These are phyloP conservation scores for Blastomussa wellsi DNA, from an alignment of 92 coral and sea anemone genomes.

Conservation along the genomic window DNA sequence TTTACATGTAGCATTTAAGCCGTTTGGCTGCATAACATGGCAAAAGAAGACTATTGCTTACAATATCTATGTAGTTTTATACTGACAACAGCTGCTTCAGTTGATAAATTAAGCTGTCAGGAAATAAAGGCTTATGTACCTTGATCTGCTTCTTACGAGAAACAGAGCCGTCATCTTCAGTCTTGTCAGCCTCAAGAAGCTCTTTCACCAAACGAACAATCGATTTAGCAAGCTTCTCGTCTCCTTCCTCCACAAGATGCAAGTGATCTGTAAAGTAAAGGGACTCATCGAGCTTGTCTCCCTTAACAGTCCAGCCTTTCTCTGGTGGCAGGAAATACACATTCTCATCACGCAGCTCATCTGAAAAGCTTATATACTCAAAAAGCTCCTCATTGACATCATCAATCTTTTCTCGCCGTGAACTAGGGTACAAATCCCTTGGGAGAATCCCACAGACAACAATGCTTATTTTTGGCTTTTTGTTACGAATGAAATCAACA, in stretches of 20 bases:
- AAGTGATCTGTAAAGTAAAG: slow-evolving; percentile 83
- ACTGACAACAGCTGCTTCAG: neutral
- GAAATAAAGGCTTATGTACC: slow-evolving; percentile 29
- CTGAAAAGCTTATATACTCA: slow-evolving; percentile 83
- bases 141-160: slow-evolving; percentile 31
- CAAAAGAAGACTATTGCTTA: neutral
- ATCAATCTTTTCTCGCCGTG: slow-evolving; percentile 64
- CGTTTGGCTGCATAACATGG: neutral
- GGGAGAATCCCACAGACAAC: slow-evolving; percentile 87
- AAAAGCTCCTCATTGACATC: slow-evolving; percentile 78
- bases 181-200: slow-evolving; percentile 49
- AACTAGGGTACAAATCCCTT: slow-evolving; percentile 72
- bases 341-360: slow-evolving; percentile 72
- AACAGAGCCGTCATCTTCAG: slow-evolving; percentile 43
- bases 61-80: neutral
- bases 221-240: slow-evolving; percentile 86
- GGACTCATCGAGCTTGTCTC: slow-evolving; percentile 72
- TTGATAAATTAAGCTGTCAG: neutral
- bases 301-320: slow-evolving; percentile 86
- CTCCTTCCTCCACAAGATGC: slow-evolving; percentile 91
- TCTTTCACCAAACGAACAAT: slow-evolving; percentile 67
- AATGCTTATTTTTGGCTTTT: slow-evolving; percentile 63
- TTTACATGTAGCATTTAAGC: neutral
- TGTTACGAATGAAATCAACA: slow-evolving; percentile 72
- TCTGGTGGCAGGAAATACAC: slow-evolving; percentile 87